A percentile compares a stretch with the other conserved stretches of the same genome.
phyloP scores from a whole-genome alignment of 1,140 invertebrate species.

The Tribolium castaneum region DNA sequence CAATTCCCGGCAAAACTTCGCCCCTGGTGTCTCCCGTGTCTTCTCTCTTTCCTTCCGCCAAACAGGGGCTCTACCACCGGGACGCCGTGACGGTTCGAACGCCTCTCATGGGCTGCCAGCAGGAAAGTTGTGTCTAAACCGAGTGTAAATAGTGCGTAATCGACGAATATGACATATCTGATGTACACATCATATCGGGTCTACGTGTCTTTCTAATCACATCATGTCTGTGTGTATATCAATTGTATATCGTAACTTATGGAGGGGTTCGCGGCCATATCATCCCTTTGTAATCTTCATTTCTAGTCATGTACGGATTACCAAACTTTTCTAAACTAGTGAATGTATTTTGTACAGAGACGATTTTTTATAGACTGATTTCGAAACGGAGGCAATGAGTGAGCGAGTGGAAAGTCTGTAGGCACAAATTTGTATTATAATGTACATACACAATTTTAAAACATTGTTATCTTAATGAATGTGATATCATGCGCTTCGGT shows the following conservation, averaged over 20 bases:
- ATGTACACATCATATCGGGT: slow-evolving; percentile 26
- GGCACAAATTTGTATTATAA: slow-evolving; percentile 45
- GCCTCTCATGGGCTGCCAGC: slow-evolving; percentile 81
- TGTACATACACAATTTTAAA: slow-evolving; percentile 50
- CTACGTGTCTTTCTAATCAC: slow-evolving; percentile 39
- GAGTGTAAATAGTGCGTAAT: slow-evolving; percentile 22
- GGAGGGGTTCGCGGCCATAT: background rate
- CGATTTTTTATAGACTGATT: slow-evolving; percentile 40
- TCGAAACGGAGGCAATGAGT: slow-evolving; percentile 1
- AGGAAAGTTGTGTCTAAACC: slow-evolving; percentile 86
- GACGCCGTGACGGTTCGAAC: slow-evolving; percentile 87
- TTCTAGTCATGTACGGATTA: slow-evolving; percentile 36
- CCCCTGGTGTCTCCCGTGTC: slow-evolving; percentile 60
- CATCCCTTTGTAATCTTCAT: slow-evolving; percentile 24
- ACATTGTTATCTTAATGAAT: slow-evolving; percentile 49
- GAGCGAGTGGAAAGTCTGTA: slow-evolving; percentile 6
- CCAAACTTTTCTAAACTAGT: slow-evolving; percentile 29
- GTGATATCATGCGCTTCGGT: slow-evolving; percentile 39
- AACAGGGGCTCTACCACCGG: slow-evolving; percentile 64
- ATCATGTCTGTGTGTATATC: slow-evolving; percentile 37
- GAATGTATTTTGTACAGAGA: slow-evolving; percentile 36
- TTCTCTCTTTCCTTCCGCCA: slow-evolving; percentile 56
- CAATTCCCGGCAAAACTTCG: slow-evolving; percentile 56
- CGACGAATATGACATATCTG: slow-evolving; percentile 27
- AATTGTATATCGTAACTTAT: slow-evolving; percentile 34